These are phyloP conservation scores for Vespertilio murinus DNA, from an alignment of 2,797 vertebrate species.

Conservation along the genomic window DNA sequence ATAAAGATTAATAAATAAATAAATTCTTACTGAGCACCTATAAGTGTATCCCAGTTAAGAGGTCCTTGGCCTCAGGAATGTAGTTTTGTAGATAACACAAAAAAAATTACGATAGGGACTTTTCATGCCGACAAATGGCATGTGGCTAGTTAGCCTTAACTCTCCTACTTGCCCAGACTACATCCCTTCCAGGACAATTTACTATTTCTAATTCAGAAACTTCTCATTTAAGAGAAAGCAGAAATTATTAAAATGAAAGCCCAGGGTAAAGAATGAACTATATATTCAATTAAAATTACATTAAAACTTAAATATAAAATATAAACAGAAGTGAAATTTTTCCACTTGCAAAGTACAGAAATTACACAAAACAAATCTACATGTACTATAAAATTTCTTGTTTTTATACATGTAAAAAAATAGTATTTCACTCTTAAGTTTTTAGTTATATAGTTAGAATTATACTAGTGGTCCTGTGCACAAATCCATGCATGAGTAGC, in stretches of 20 bases:
- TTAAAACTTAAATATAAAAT: slow-evolving; percentile 45
- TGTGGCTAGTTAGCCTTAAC: background rate
- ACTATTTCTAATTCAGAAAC: background rate
- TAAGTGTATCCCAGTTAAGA: background rate
- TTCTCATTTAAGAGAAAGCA: background rate
- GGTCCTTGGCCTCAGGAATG: background rate
- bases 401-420: slow-evolving; percentile 49
- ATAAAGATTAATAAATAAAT: background rate
- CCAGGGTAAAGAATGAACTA: background rate
- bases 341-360: background rate
- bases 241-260: slow-evolving; percentile 26
- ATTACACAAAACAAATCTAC: slow-evolving; percentile 15
- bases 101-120: background rate
- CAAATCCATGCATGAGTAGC: no score
- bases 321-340: slow-evolving; percentile 17
- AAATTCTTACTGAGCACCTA: background rate
- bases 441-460: background rate
- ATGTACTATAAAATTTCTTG: background rate
- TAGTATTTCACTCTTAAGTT: slow-evolving; percentile 53
- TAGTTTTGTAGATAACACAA: background rate
- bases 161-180: background rate
- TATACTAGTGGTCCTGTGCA: no score
- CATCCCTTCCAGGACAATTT: background rate
- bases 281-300: slow-evolving; percentile 4
- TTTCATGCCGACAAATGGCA: background rate